A percentile compares a stretch with the other conserved stretches of the same genome.
Evolutionary conservation across 2,888 invertebrate genomes (phyloP).

Genomic region (Melangyna quadrimaculata): DNA sequence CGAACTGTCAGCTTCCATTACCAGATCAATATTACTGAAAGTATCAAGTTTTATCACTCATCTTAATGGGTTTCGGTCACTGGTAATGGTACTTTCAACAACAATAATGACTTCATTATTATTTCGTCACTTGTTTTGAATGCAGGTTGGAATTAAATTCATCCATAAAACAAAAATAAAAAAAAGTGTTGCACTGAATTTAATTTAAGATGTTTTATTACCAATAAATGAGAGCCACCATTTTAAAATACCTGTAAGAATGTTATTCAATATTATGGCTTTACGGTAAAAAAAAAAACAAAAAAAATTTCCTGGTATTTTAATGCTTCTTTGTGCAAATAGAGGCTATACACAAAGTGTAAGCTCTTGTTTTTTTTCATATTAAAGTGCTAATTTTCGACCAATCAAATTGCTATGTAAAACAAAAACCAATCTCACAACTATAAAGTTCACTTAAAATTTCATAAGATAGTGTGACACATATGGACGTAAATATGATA

Average conservation of each 20-base stretch:
- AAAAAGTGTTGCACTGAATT: background rate
- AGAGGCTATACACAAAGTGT: background rate
- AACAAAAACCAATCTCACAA: slow-evolving; percentile 39
- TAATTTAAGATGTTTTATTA: background rate
- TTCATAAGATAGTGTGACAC: slow-evolving; percentile 43
- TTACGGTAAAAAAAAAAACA: background rate
- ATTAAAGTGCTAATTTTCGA: slow-evolving; percentile 56
- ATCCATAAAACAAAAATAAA: background rate
- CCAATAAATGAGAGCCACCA: background rate
- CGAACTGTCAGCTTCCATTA: background rate
- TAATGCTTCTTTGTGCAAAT: slow-evolving; percentile 3
- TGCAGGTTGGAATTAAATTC: background rate
- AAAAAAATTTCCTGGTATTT: background rate
- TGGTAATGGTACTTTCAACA: slow-evolving; percentile 25
- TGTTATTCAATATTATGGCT: background rate
- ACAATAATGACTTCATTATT: slow-evolving; percentile 17
- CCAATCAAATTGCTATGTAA: slow-evolving; percentile 3
- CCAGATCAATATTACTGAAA: background rate
- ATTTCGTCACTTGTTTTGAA: slow-evolving; percentile 17
- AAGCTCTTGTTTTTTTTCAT: slow-evolving; percentile 38
- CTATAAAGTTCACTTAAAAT: slow-evolving; percentile 10
- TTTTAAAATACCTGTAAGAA: background rate
- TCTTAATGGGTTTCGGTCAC: slow-evolving; percentile 5
- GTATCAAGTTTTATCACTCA: slow-evolving; percentile 11
- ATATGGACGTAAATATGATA: slow-evolving; percentile 48